phyloP scores from a whole-genome alignment of 2,797 vertebrate species.

The Perodicticus potto region DNA sequence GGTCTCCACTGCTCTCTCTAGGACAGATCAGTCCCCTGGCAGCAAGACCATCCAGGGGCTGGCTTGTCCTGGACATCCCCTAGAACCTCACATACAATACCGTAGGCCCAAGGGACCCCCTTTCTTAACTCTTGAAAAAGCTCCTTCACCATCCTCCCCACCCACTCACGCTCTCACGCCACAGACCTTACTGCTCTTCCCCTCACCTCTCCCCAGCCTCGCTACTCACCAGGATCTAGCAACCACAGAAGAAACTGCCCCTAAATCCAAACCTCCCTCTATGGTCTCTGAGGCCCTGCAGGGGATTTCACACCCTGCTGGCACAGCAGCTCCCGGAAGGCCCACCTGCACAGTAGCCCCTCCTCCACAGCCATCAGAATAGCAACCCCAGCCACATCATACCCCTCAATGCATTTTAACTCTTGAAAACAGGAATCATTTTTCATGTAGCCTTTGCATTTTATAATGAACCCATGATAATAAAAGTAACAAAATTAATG shows the following conservation, averaged over 20 bases:
- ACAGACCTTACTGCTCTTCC: background rate
- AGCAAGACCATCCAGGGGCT: background rate
- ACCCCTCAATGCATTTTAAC: background rate
- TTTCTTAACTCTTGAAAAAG: background rate
- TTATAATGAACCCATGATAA: background rate
- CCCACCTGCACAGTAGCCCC: background rate
- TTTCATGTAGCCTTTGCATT: background rate
- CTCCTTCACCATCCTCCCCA: background rate
- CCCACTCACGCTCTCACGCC: background rate
- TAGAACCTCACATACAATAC: background rate
- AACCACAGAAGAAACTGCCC: background rate
- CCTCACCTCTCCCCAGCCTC: too few species aligned
- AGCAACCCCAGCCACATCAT: background rate
- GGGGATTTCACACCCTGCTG: background rate
- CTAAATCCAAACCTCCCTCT: background rate
- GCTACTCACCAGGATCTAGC: background rate
- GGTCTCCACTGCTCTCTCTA: background rate
- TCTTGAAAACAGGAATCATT: background rate
- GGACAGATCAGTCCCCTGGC: background rate
- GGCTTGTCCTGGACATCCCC: background rate
- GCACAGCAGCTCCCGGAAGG: background rate
- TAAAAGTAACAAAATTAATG: background rate
- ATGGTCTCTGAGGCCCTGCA: background rate
- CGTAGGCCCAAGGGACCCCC: background rate
- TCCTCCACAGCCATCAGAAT: too few species aligned